Evolutionary conservation across 1,140 invertebrate genomes (phyloP).

Genomic region (Ips typographus): DNA sequence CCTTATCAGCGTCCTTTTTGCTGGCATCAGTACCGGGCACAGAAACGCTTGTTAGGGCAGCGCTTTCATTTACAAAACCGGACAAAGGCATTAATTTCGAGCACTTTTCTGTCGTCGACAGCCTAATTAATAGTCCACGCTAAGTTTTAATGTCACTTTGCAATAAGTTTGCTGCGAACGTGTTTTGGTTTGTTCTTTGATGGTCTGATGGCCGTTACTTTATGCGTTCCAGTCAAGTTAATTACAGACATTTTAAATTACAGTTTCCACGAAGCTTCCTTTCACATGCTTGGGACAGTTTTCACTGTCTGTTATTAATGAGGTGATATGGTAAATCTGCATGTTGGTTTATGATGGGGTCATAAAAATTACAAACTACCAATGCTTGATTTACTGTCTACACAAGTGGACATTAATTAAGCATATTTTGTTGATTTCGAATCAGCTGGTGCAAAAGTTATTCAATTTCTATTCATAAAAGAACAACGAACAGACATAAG

Average conservation of each 20-base stretch:
- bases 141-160: conserved; percentile 32
- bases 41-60: conserved; percentile 26
- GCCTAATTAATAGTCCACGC: conserved; percentile 37
- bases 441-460: too few species aligned
- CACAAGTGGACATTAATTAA: too few species aligned
- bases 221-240: background rate
- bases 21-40: conserved; percentile 21
- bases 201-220: background rate
- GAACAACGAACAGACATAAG: too few species aligned
- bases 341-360: too few species aligned
- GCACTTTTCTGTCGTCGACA: conserved; percentile 33
- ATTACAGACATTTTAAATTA: background rate
- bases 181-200: conserved; percentile 6
- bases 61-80: conserved; percentile 35
- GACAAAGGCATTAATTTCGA: conserved; percentile 35
- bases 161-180: conserved; percentile 18
- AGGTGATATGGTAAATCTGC: too few species aligned
- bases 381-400: too few species aligned
- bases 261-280: too few species aligned
- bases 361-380: too few species aligned
- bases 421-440: too few species aligned
- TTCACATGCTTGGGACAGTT: too few species aligned
- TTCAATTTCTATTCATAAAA: too few species aligned
- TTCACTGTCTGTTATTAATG: too few species aligned
- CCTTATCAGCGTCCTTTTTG: conserved; percentile 26